Evolutionary conservation across 2,113 vertebrate genomes (phyloP), one percentile per base, ranked within the genome.

Genomic region (Catagonus wagneri): DNA sequence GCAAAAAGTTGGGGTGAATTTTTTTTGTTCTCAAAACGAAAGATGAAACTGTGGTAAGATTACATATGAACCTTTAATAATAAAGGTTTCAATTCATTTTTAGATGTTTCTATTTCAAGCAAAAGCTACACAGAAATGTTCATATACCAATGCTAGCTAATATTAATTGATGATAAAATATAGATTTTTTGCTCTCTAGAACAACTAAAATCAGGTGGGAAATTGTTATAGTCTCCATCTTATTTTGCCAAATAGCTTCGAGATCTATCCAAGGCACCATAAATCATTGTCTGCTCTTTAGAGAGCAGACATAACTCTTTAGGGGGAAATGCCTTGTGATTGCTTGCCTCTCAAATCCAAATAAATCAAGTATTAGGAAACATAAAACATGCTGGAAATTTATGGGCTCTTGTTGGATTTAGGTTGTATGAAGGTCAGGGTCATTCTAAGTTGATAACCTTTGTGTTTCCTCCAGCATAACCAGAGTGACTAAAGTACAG

Each of bases 261-360:
- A n/a, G 29, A 32, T 85, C 50, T 93, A 11, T 54, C 34, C 56
- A 80, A 66, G 54, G 17, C 3, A 66, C 20, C 12, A 19, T 83
- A 69, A 75, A 75, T 96, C 54, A 76, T 75, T 74, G 69, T 90
- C 95, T 93, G 27, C n/a, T 83, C 32, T 91, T 63, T 92, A 71
- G 44, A 52, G 9, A 58, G 15, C 9, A 85, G 34, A 71, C 10
- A 22, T 95, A 58, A 81, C 56, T 66, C 14, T 83, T 94, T 72
- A 90, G 56, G 32, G 29, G 63, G 19, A 92, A 84, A 36, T 87
- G 61, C 5, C 32, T 19, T 63, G n/a, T 84, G 32, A 79, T 50
- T 36, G 15, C 39, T 78, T 63, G n/a, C 34, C 25, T 96, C 15
- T 80, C 32, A 79, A 78, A 84, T 92, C 36, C 16, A 76, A 78